A percentile compares a stretch with the other conserved stretches of the same genome.
phyloP scores from a whole-genome alignment of 2,797 vertebrate species.

The Halcyon chelicuti region DNA sequence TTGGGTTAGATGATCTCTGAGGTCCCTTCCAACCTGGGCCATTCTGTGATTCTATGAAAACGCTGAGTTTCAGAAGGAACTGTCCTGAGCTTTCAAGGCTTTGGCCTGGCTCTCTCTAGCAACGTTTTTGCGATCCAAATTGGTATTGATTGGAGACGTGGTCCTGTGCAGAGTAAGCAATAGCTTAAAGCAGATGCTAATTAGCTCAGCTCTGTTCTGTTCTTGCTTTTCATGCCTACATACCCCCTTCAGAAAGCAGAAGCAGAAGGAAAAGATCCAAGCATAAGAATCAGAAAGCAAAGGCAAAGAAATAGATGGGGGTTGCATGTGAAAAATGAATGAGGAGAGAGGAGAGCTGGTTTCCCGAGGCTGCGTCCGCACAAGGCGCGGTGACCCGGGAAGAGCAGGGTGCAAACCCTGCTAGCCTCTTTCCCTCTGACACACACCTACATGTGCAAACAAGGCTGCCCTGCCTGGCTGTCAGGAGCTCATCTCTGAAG shows the following conservation, averaged over 20 bases:
- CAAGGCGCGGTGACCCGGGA: neutral
- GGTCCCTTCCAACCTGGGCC: no score
- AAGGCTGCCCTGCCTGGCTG: neutral
- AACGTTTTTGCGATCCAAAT: neutral
- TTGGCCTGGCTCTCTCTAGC: neutral
- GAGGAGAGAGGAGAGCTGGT: neutral
- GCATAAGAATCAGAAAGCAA: slow-evolving; percentile 16
- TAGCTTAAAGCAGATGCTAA: slow-evolving; percentile 28
- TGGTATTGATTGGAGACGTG: neutral
- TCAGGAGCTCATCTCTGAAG: neutral
- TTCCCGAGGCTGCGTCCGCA: neutral
- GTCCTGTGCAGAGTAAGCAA: slow-evolving; percentile 6
- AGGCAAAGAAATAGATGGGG: neutral
- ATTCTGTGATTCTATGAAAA: neutral
- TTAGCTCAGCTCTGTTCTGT: neutral
- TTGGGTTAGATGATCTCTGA: no score
- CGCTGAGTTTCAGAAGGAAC: neutral
- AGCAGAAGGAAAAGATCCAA: slow-evolving; percentile 42
- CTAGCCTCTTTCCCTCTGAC: neutral
- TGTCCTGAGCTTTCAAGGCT: neutral
- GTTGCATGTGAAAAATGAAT: slow-evolving; percentile 38
- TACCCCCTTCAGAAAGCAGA: neutral
- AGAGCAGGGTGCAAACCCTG: neutral
- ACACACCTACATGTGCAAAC: neutral
- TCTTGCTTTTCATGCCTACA: neutral